Evolutionary conservation across 2,797 vertebrate genomes (phyloP).

Genomic region (Thamnophis elegans): DNA sequence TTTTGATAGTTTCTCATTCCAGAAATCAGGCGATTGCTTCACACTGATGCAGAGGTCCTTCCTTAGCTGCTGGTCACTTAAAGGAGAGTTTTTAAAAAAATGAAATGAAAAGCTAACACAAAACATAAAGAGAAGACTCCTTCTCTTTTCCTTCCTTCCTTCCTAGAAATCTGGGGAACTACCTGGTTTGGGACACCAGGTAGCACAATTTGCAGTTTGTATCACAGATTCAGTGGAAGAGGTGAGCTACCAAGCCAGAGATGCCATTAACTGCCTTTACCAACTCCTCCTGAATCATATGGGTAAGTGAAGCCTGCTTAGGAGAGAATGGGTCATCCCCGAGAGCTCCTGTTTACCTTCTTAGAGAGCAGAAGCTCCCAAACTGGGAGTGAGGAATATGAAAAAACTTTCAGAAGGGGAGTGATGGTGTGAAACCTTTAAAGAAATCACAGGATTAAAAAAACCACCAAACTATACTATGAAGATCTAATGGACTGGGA

Average conservation of each 20-base stretch:
- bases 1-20: background rate
- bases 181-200: conserved; percentile 17
- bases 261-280: conserved; percentile 6
- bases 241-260: conserved; percentile 8
- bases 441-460: background rate
- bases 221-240: conserved; percentile 15
- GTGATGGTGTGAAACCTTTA: background rate
- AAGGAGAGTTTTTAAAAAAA: background rate
- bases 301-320: background rate
- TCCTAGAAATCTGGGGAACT: background rate
- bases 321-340: background rate
- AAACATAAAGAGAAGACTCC: background rate
- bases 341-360: background rate
- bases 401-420: background rate
- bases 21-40: background rate
- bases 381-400: background rate
- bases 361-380: background rate
- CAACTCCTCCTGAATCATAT: conserved; percentile 2
- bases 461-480: background rate
- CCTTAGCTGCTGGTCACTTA: background rate
- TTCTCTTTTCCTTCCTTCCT: background rate
- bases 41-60: background rate
- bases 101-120: background rate
- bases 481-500: background rate
- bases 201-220: conserved; percentile 17